A percentile compares a stretch with the other conserved stretches of the same genome.
phyloP scores from a whole-genome alignment of 64 coral and sea anemone genomes.

The Platygyra sinensis region DNA sequence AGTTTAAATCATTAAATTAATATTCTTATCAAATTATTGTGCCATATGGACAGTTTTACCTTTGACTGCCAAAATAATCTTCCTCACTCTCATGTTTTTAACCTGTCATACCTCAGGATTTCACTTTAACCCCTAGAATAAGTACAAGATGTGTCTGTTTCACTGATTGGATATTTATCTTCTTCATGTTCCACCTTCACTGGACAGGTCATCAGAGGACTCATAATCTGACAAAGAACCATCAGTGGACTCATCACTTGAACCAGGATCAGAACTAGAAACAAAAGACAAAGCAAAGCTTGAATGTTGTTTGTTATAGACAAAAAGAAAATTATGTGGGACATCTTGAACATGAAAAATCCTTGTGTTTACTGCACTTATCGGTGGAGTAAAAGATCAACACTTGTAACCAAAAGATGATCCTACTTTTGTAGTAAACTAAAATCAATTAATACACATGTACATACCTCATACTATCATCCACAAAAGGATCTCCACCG shows the following conservation, averaged over 20 bases:
- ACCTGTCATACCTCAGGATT: neutral
- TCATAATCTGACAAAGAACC: neutral
- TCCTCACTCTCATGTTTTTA: neutral
- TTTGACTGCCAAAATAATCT: neutral
- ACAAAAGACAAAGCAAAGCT: neutral
- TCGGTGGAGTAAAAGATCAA: neutral
- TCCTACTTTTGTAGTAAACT: neutral
- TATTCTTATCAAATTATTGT: neutral
- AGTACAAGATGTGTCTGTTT: neutral
- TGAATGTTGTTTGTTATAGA: neutral
- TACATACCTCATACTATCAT: neutral
- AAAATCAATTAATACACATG: neutral
- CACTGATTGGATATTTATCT: neutral
- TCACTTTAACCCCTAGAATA: neutral
- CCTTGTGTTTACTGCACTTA: neutral
- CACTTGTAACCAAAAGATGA: neutral
- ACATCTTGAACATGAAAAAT: no score
- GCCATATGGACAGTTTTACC: neutral
- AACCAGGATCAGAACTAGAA: neutral
- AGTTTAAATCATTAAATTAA: neutral
- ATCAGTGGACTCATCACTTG: neutral
- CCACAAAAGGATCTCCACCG: neutral
- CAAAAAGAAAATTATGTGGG: neutral
- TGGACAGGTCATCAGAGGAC: conserved; percentile 3
- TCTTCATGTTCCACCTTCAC: conserved; percentile 20